A percentile compares a stretch with the other conserved stretches of the same genome.
phyloP scores from a whole-genome alignment of 2,113 vertebrate species.

The Aplodontia rufa region DNA sequence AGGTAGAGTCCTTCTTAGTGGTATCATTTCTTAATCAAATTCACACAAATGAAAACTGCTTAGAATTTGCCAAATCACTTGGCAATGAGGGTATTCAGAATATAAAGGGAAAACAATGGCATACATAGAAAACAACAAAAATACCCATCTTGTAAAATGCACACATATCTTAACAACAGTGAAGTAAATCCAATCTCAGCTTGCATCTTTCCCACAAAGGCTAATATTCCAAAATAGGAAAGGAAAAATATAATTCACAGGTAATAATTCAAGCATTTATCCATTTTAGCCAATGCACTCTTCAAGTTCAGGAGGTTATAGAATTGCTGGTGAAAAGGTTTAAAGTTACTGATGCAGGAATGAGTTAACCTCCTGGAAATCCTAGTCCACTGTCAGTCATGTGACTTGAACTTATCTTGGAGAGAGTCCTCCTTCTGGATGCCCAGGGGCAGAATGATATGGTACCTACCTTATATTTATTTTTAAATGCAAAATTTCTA shows the following conservation, averaged over 20 bases:
- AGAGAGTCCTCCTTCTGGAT: neutral
- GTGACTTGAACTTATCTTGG: neutral
- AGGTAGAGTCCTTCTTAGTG: conserved; percentile 58
- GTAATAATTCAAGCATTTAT: conserved; percentile 21
- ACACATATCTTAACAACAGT: conserved; percentile 59
- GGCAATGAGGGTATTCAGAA: conserved; percentile 58
- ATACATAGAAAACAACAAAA: conserved; percentile 45
- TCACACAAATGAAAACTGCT: conserved; percentile 61
- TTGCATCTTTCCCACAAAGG: neutral
- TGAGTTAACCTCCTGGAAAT: neutral
- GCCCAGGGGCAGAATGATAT: neutral
- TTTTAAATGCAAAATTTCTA: conserved; percentile 1
- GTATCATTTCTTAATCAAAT: conserved; percentile 69
- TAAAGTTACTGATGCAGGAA: conserved; percentile 44
- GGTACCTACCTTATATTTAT: neutral
- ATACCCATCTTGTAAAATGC: conserved; percentile 39
- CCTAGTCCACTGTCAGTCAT: neutral
- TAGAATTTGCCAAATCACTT: conserved; percentile 66
- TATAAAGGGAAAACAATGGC: conserved; percentile 68
- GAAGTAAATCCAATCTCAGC: conserved; percentile 54
- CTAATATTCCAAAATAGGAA: neutral
- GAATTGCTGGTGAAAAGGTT: conserved; percentile 9
- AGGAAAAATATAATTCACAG: conserved; percentile 39
- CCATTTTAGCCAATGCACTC: neutral
- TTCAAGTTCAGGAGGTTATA: conserved; percentile 10